phyloP scores from a whole-genome alignment of 2,113 vertebrate species.

The Apus apus region DNA sequence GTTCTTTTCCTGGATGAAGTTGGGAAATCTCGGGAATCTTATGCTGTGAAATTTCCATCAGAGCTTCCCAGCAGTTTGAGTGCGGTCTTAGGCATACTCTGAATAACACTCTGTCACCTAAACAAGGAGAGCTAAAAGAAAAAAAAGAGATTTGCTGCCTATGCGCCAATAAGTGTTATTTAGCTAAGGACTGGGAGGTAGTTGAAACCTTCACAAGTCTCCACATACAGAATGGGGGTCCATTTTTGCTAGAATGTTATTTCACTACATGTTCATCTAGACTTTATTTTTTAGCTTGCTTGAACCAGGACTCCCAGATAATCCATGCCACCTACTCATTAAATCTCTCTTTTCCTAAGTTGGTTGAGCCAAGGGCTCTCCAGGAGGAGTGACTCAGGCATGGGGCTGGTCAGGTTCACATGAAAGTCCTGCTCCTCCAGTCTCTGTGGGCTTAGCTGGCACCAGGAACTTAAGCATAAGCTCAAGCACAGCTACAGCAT shows the following conservation, averaged over 20 bases:
- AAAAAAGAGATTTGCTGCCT: neutral
- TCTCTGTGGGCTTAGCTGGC: neutral
- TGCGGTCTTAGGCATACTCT: neutral
- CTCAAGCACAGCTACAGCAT: neutral
- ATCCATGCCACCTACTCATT: neutral
- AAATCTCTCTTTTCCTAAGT: neutral
- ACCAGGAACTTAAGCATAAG: neutral
- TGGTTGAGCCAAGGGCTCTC: neutral
- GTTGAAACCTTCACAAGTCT: neutral
- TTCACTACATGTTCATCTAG: neutral
- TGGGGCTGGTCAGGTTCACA: neutral
- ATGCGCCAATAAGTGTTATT: neutral
- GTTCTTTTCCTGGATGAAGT: neutral
- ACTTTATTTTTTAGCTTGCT: neutral
- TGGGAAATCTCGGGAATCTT: neutral
- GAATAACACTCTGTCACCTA: neutral
- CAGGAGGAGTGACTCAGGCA: neutral
- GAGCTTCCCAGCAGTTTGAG: neutral
- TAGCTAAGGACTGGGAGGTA: neutral
- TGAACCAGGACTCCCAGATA: neutral
- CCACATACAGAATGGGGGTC: rapidly evolving
- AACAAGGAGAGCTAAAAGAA: neutral
- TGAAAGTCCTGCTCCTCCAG: neutral
- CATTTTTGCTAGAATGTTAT: neutral
- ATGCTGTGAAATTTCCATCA: neutral